Evolutionary conservation across 2,113 vertebrate species (phyloP), one percentile per base, ranked within the genome.

Genomic region (Prunella himalayana): DNA sequence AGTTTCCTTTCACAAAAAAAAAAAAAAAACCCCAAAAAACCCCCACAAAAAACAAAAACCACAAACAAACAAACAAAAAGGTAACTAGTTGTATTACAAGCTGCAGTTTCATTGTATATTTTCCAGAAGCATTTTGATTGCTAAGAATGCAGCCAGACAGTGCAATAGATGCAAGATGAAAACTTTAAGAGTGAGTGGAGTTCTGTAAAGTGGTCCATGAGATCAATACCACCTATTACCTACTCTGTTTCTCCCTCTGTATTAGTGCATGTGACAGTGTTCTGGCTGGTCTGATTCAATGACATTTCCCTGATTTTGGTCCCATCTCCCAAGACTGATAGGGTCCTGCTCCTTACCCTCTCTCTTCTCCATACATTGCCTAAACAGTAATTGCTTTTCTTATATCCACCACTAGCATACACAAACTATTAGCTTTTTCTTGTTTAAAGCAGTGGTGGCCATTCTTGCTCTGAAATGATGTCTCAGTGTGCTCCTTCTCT

Each of bases 11-110:
- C 45, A 75, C 5, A 2, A 5, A 3, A 6, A 24, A 5, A 30
- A 22, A 5, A 3, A 6, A 23, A 6, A 30, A 22, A 5, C n/a
- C n/a, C n/a, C n/a, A 3, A 5, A 23, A 6, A 28, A 21, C n/a
- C n/a, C n/a, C n/a, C n/a, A 24, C 4, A 3, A 5, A 22, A 5
- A 6, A 37, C 37, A 37, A 37, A 37, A 37, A n/a, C n/a, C 37
- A 37, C 7, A 37, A 37, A 37, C 37, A 37, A 37, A 37, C 37
- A 37, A 37, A n/a, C n/a, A n/a, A 27, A 6, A 33, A 15, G 9
- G 7, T 72, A 63, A 42, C 12, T 59, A 27, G 14, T 8, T 39
- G 5, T 49, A 11, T 81, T 82, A 41, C n/a, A 64, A 75, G n/a
- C 7, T 75, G 21, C 14, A 51, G 7, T 45, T 89, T 71, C 4